Conservation (phyloP, 1,140 invertebrate genomes). For the Drosophila virilis region DNA sequence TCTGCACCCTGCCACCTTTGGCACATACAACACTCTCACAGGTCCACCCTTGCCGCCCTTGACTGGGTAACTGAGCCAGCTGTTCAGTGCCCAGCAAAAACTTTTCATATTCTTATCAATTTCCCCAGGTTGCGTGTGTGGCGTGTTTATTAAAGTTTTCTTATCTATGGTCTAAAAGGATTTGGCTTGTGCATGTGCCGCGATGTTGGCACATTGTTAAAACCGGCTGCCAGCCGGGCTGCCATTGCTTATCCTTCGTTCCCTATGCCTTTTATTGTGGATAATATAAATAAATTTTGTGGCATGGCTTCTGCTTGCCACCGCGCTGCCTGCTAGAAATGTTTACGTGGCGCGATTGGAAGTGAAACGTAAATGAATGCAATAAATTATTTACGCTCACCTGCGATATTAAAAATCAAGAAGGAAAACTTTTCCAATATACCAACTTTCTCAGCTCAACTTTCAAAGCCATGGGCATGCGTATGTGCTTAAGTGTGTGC, state of each 20-base stretch:
- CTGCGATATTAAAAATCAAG: conserved; percentile 84
- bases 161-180: conserved; percentile 78
- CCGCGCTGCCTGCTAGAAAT: conserved; percentile 45
- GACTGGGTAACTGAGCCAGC: conserved; percentile 13
- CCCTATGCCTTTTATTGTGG: conserved; percentile 61
- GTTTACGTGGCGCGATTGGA: conserved; percentile 79
- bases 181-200: conserved; percentile 61
- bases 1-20: conserved; percentile 21
- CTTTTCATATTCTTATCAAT: conserved; percentile 82
- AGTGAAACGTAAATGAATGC: conserved; percentile 83
- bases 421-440: conserved; percentile 83
- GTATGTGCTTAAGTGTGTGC: conserved; percentile 30
- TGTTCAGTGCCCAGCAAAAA: conserved; percentile 58
- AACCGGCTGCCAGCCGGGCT: conserved; percentile 38
- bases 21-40: background rate
- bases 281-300: conserved; percentile 75
- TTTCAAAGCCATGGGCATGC: conserved; percentile 51
- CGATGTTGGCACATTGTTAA: conserved; percentile 75
- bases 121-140: conserved; percentile 77
- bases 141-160: conserved; percentile 80
- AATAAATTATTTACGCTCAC: conserved; percentile 84
- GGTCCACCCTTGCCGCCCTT: background rate
- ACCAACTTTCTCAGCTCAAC: conserved; percentile 72
- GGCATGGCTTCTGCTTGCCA: background rate
- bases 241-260: conserved; percentile 16